phyloP scores from a whole-genome alignment of 2,113 vertebrate genomes.

The Campylorhamphus procurvoides region DNA sequence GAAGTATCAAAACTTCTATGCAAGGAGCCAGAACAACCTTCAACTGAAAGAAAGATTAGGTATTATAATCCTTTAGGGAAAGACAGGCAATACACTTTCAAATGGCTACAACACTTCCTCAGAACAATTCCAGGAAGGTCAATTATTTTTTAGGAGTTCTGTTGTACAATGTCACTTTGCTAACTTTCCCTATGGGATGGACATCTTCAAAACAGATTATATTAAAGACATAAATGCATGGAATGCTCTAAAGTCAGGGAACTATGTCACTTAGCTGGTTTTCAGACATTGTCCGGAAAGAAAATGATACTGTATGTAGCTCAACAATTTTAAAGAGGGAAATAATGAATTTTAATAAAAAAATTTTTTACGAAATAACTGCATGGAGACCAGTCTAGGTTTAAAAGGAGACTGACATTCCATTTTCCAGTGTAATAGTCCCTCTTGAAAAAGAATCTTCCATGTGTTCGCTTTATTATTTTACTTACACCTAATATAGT shows the following conservation, averaged over 20 bases:
- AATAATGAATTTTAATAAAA: slow-evolving; percentile 72
- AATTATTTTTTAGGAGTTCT: neutral
- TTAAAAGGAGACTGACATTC: slow-evolving; percentile 70
- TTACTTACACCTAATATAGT: slow-evolving; percentile 74
- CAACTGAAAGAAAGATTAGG: slow-evolving; percentile 79
- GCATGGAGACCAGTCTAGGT: slow-evolving; percentile 58
- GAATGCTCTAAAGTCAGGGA: slow-evolving; percentile 24
- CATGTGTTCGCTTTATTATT: slow-evolving; percentile 76
- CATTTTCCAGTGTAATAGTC: slow-evolving; percentile 58
- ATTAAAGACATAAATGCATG: slow-evolving; percentile 52
- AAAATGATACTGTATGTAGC: slow-evolving; percentile 53
- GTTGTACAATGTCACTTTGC: neutral
- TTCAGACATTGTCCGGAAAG: slow-evolving; percentile 47
- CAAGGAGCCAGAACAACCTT: slow-evolving; percentile 95
- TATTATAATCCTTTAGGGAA: neutral
- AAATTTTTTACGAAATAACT: slow-evolving; percentile 63
- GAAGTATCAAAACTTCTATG: slow-evolving; percentile 92
- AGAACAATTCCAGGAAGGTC: slow-evolving; percentile 36
- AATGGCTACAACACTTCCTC: neutral
- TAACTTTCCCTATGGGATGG: neutral
- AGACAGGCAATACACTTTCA: neutral
- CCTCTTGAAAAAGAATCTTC: slow-evolving; percentile 67
- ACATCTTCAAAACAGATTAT: slow-evolving; percentile 49
- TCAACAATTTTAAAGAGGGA: slow-evolving; percentile 64
- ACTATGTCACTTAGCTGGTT: slow-evolving; percentile 26